Conservation (phyloP, 2,888 invertebrate genomes). For the Lutraria lutraria region DNA sequence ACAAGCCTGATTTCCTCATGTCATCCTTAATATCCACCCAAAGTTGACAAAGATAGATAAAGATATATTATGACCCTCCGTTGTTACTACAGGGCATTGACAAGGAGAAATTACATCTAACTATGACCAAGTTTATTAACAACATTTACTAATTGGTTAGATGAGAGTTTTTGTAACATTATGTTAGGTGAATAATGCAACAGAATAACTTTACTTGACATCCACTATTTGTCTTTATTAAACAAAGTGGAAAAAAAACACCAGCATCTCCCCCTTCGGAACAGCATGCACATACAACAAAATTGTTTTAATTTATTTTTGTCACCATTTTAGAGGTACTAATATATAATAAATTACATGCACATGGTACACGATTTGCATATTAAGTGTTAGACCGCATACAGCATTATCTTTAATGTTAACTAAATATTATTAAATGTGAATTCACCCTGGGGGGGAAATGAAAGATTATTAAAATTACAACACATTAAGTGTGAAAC, state of each 20-base stretch:
- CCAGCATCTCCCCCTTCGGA: not conserved
- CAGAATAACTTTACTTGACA: conserved; percentile 20
- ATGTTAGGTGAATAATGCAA: conserved; percentile 11
- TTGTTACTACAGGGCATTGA: conserved; percentile 17
- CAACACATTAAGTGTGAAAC: too few species aligned
- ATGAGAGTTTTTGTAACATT: conserved; percentile 13
- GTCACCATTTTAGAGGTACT: conserved; percentile 15
- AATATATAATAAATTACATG: conserved; percentile 17
- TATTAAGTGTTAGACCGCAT: not conserved
- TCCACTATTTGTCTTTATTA: conserved; percentile 35
- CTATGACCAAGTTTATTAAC: conserved; percentile 19
- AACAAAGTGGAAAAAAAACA: conserved; percentile 6
- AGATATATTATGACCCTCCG: not conserved
- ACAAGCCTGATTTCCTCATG: not conserved
- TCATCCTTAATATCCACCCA: not conserved
- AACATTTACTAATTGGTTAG: conserved; percentile 35
- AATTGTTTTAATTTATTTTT: conserved; percentile 17
- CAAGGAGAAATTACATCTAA: not conserved
- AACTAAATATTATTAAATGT: too few species aligned
- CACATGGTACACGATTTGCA: not conserved
- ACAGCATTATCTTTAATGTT: conserved; percentile 5
- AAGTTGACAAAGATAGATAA: conserved; percentile 3
- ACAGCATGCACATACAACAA: conserved; percentile 7
- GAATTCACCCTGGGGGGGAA: too few species aligned
- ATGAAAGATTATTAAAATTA: too few species aligned